These are phyloP conservation scores for Acrobasis repandana DNA, from an alignment of 2,888 invertebrate species.

Conservation along the genomic window DNA sequence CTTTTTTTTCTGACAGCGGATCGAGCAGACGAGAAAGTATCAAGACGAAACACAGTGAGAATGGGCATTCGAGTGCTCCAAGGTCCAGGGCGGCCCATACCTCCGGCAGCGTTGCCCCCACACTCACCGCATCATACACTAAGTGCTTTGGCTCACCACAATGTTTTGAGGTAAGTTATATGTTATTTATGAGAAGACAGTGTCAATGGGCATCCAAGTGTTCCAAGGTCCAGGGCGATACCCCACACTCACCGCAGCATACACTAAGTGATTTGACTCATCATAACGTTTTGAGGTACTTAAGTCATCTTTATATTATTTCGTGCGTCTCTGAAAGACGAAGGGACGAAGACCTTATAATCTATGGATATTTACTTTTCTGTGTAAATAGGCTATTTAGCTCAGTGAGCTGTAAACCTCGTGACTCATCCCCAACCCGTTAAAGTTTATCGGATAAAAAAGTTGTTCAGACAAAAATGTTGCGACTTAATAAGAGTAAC, in stretches of 20 bases:
- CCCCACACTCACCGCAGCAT: slow-evolving; percentile 57
- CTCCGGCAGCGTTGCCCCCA: slow-evolving; percentile 51
- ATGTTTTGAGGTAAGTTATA: slow-evolving; percentile 57
- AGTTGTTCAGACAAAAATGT: too few species aligned
- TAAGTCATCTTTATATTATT: too few species aligned
- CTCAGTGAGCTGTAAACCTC: too few species aligned
- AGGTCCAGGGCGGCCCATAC: slow-evolving; percentile 72
- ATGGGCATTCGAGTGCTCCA: slow-evolving; percentile 94
- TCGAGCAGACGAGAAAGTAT: slow-evolving; percentile 90
- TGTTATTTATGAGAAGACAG: slow-evolving; percentile 67
- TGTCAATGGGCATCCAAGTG: slow-evolving; percentile 93
- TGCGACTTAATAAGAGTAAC: too few species aligned
- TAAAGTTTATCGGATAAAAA: too few species aligned
- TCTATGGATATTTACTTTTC: too few species aligned
- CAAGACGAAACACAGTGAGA: slow-evolving; percentile 89
- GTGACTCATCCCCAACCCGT: too few species aligned
- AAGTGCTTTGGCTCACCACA: slow-evolving; percentile 61
- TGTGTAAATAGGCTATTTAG: too few species aligned
- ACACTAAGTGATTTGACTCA: slow-evolving; percentile 60
- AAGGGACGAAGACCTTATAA: too few species aligned
- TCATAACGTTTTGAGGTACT: slow-evolving; percentile 68
- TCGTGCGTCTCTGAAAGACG: too few species aligned
- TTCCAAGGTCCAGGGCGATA: slow-evolving; percentile 85
- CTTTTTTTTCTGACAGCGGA: slow-evolving; percentile 84
- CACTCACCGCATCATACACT: slow-evolving; percentile 60